These are phyloP conservation scores for Hermetia illucens DNA, from an alignment of 1,140 invertebrate species.

Conservation along the genomic window DNA sequence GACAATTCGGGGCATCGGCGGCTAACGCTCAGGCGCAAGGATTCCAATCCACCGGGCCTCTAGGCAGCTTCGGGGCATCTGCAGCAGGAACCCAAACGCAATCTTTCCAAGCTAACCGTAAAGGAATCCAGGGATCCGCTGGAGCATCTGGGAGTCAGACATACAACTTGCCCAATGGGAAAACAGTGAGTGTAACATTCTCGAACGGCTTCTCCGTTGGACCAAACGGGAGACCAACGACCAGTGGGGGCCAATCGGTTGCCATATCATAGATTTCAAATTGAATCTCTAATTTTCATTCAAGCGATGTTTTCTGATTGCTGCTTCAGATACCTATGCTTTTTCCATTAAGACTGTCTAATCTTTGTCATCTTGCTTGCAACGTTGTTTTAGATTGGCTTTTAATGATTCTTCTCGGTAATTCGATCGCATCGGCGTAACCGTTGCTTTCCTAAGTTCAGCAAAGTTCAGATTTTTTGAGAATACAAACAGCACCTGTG, in stretches of 20 bases:
- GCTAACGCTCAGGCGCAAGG: constrained; percentile 22
- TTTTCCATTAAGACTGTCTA: too few species aligned
- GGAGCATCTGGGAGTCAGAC: constrained; percentile 24
- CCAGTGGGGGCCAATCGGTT: constrained; percentile 22
- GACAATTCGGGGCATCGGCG: constrained; percentile 14
- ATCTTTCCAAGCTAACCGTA: constrained; percentile 16
- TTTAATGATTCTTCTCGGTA: too few species aligned
- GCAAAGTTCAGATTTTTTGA: too few species aligned
- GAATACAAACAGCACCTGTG: too few species aligned
- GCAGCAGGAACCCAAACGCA: constrained; percentile 26
- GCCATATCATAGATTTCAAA: too few species aligned
- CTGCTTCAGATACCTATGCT: too few species aligned
- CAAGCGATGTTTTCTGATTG: too few species aligned
- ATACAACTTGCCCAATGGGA: constrained; percentile 26
- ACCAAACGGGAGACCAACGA: constrained; percentile 19
- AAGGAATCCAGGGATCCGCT: constrained; percentile 20
- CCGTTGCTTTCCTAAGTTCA: too few species aligned
- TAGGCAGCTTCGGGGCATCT: constrained; percentile 26
- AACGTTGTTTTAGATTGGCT: too few species aligned
- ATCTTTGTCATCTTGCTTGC: too few species aligned
- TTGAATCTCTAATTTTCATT: too few species aligned
- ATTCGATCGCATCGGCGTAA: too few species aligned
- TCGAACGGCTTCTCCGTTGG: constrained; percentile 28
- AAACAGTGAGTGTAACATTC: constrained; percentile 25
- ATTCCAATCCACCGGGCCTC: constrained; percentile 18